Base-by-base conservation (phyloP, 2,797 vertebrate genomes). In the Echeneis naucrates region DNA sequence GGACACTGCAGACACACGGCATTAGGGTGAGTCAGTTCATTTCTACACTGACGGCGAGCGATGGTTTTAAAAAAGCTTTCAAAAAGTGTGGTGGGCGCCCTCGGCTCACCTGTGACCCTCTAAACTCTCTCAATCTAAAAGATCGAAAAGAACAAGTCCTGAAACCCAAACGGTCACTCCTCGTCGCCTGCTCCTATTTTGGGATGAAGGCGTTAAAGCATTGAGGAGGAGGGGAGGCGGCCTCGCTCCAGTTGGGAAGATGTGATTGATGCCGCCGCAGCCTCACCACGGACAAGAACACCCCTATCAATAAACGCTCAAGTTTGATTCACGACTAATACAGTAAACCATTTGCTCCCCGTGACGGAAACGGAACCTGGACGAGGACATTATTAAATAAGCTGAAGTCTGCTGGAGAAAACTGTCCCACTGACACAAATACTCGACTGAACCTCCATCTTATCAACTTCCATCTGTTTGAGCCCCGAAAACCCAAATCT, bases 1-100 rank as follows among this genome's bases (percentile, higher is more conserved):
- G 0, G 97, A 97, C 72, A 96, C 98, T 98, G 95, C 0, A 52
- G 68, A 52, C 50, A 7, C 23, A 75, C 21, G 69, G n/a, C n/a
- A n/a, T n/a, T n/a, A n/a, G n/a, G 74, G 67, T 66, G 65, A 55
- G 79, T 8, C 21, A 23, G 52, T 53, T 45, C 27, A 47, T 23
- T 35, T 35, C 23, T 42, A 60, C 42, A 19, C 60, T 50, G 60
- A 8, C 17, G 35, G 12, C 35, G 35, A 37, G 35, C 37, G 35
- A 35, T 6, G 33, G 33, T 35, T 35, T 35, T 35, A 35, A 35
- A 5, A 5, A 60, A 32, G 32, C 32, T 45, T 32, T 23, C 2
- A 17, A 58, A 24, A 23, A 35, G 35, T n/a, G n/a, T n/a, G n/a
- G n/a, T n/a, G n/a, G n/a, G n/a, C n/a, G n/a, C n/a, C 72, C 27